Evolutionary conservation across 2,113 vertebrate genomes (phyloP).

Genomic region (Dromiciops gliroides): DNA sequence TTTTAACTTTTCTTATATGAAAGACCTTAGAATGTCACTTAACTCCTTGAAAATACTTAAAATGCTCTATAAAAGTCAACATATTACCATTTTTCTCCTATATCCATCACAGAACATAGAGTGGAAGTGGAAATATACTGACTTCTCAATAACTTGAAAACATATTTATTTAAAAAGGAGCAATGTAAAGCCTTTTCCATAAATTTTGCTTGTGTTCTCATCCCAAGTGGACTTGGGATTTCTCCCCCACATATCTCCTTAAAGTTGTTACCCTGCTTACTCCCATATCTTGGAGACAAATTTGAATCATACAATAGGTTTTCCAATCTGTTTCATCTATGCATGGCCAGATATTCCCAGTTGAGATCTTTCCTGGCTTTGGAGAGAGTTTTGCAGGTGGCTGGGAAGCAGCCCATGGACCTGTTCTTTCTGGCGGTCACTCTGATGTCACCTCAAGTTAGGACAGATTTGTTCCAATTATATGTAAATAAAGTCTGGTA

Average conservation of each 20-base stretch:
- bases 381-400: neutral
- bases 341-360: neutral
- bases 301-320: neutral
- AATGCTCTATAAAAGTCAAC: neutral
- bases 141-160: neutral
- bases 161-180: neutral
- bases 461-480: neutral
- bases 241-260: neutral
- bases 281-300: neutral
- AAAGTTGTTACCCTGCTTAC: neutral
- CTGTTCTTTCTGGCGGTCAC: slow-evolving; percentile 6
- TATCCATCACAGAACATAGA: neutral
- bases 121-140: neutral
- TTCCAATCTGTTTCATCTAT: neutral
- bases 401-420: neutral
- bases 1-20: too few relatives aligned
- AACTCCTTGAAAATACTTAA: neutral
- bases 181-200: neutral
- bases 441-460: slow-evolving; percentile 33
- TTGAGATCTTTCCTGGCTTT: neutral
- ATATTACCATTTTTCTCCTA: neutral
- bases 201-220: neutral
- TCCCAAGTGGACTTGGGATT: neutral
- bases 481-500: slow-evolving; percentile 1
- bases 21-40: neutral